Conservation (phyloP, 2,888 invertebrate genomes). For the Drosophila atripex region DNA sequence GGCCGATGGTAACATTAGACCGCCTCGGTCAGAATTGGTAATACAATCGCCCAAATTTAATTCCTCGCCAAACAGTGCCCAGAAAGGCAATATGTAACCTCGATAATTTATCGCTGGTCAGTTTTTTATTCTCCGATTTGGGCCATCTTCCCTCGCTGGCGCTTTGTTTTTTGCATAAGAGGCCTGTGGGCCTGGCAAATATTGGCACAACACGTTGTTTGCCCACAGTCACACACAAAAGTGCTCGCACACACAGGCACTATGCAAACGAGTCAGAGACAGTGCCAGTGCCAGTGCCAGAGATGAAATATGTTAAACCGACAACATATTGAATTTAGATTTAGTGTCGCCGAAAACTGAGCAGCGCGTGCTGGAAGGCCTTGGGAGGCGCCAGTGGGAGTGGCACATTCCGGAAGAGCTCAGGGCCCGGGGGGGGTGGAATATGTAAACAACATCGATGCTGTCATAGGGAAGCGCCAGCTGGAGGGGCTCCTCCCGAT, state of each 20-base stretch:
- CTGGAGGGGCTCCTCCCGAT: background rate
- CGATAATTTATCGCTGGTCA: slow-evolving; percentile 61
- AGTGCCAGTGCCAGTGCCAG: slow-evolving; percentile 23
- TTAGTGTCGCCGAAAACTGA: slow-evolving; percentile 53
- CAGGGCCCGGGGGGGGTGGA: background rate
- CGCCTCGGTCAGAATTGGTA: slow-evolving; percentile 45
- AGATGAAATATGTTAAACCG: slow-evolving; percentile 71
- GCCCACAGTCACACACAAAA: slow-evolving; percentile 35
- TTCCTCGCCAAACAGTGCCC: slow-evolving; percentile 46
- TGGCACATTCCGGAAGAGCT: background rate
- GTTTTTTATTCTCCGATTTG: slow-evolving; percentile 6
- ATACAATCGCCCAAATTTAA: slow-evolving; percentile 66
- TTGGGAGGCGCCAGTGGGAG: background rate
- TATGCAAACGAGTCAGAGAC: slow-evolving; percentile 37
- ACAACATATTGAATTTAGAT: slow-evolving; percentile 77
- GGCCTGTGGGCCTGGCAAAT: slow-evolving; percentile 69
- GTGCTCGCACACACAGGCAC: slow-evolving; percentile 9
- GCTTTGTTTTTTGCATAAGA: slow-evolving; percentile 16
- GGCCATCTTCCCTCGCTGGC: slow-evolving; percentile 1
- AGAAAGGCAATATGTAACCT: slow-evolving; percentile 55
- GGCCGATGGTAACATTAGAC: slow-evolving; percentile 13
- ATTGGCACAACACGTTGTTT: slow-evolving; percentile 73
- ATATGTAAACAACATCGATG: slow-evolving; percentile 32
- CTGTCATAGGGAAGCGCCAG: slow-evolving; percentile 26
- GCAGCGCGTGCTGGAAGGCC: slow-evolving; percentile 42